Conservation (phyloP, 2,113 vertebrate genomes). For the Scopus umbretta region DNA sequence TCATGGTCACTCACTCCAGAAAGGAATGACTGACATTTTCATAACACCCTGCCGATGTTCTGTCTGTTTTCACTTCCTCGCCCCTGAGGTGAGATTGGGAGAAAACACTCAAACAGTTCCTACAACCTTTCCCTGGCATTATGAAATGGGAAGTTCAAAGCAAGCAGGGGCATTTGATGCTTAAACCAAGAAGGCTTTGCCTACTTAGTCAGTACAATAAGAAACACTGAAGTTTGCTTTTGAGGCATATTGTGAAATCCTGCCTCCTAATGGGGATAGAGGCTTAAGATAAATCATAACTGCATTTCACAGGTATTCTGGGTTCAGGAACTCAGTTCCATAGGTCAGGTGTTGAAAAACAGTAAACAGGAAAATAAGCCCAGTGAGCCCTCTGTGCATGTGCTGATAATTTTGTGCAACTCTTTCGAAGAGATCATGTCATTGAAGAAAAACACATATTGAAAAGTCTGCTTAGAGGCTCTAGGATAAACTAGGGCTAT, state of each 20-base stretch:
- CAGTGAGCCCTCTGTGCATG: neutral
- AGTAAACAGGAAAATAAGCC: neutral
- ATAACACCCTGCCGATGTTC: fast-evolving
- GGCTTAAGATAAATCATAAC: neutral
- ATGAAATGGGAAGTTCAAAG: neutral
- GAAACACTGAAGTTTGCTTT: neutral
- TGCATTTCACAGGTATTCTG: neutral
- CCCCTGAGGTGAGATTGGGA: neutral
- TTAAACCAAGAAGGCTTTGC: neutral
- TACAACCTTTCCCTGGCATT: neutral
- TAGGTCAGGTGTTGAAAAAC: neutral
- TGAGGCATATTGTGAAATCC: neutral
- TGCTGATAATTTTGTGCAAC: fast-evolving
- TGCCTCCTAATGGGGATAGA: neutral
- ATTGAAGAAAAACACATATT: neutral
- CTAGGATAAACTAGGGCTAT: neutral
- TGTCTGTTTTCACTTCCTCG: neutral
- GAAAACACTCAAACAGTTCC: neutral
- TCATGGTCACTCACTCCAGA: neutral
- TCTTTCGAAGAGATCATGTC: neutral
- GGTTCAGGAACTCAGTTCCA: neutral
- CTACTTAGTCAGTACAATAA: neutral
- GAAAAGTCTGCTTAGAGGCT: neutral
- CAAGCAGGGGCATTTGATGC: neutral
- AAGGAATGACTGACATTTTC: neutral